Evolutionary conservation across 2,888 invertebrate genomes (phyloP).

Genomic region (Dynastes tityus): DNA sequence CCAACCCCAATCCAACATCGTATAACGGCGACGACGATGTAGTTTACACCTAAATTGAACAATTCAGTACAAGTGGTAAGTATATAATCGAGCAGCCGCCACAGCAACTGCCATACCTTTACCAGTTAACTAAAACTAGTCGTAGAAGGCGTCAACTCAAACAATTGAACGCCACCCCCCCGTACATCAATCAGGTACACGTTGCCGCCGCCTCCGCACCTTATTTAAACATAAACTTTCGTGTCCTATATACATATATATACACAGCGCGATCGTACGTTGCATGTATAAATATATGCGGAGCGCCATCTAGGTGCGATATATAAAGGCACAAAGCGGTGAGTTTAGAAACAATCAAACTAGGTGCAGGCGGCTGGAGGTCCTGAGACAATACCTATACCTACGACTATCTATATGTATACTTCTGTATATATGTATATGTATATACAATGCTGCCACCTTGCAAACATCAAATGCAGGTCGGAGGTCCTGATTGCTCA

Average conservation of each 20-base stretch:
- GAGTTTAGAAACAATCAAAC: constrained; percentile 29
- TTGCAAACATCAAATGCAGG: constrained; percentile 45
- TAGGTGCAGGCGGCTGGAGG: background rate
- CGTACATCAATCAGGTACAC: constrained; percentile 14
- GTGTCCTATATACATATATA: background rate
- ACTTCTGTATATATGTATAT: background rate
- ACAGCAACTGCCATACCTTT: background rate
- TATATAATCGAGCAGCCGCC: constrained; percentile 7
- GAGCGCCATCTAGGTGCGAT: background rate
- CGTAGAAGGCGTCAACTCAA: constrained; percentile 9
- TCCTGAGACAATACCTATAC: constrained; percentile 28
- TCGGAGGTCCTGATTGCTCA: constrained; percentile 43
- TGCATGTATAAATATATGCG: background rate
- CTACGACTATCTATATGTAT: background rate
- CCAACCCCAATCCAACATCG: constrained; percentile 7
- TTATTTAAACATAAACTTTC: constrained; percentile 3
- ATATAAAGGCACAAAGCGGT: constrained; percentile 17
- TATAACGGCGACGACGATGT: background rate
- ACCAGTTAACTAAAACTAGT: constrained; percentile 10
- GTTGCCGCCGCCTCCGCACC: background rate
- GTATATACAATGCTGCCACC: constrained; percentile 6
- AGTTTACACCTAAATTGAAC: constrained; percentile 21
- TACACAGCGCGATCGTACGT: no score
- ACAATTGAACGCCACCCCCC: constrained; percentile 10
- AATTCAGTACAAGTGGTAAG: constrained; percentile 9